Evolutionary conservation across 2,888 invertebrate genomes (phyloP).

Genomic region (Ischnura elegans): DNA sequence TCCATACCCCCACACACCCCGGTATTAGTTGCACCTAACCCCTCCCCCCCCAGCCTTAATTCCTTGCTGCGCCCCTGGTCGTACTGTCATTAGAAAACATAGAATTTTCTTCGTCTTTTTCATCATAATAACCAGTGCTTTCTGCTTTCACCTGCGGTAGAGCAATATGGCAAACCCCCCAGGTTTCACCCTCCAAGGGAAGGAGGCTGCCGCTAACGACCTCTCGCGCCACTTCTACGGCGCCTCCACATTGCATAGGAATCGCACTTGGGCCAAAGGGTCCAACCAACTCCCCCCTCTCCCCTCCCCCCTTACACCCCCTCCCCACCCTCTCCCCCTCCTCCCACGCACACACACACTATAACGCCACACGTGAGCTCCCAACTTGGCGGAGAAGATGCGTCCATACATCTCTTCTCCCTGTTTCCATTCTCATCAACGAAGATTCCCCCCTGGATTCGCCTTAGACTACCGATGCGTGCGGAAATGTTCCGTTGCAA

Average conservation of each 20-base stretch:
- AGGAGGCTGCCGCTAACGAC: too few relatives aligned
- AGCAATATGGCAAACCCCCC: too few relatives aligned
- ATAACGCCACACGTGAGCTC: background rate
- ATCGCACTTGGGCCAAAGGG: slow-evolving; percentile 45
- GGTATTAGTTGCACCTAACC: too few relatives aligned
- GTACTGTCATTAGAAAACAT: too few relatives aligned
- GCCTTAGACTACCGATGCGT: slow-evolving; percentile 54
- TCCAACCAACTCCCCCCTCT: background rate
- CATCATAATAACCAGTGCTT: too few relatives aligned
- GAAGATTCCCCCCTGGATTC: slow-evolving; percentile 47
- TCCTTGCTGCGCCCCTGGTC: too few relatives aligned
- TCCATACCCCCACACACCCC: too few relatives aligned
- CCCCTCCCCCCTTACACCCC: background rate
- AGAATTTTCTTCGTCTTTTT: too few relatives aligned
- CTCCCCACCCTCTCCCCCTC: background rate
- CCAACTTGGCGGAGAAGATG: slow-evolving; percentile 41
- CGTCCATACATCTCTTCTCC: slow-evolving; percentile 43
- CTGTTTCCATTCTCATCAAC: slow-evolving; percentile 60
- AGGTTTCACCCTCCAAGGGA: too few relatives aligned
- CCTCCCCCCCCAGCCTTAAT: too few relatives aligned
- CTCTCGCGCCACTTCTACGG: too few relatives aligned
- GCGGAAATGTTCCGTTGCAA: slow-evolving; percentile 61
- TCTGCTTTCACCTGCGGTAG: too few relatives aligned
- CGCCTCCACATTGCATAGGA: slow-evolving; percentile 28
- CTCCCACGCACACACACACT: background rate